Conservation (phyloP, 2,113 vertebrate genomes). For the Prietella phreatophila region DNA sequence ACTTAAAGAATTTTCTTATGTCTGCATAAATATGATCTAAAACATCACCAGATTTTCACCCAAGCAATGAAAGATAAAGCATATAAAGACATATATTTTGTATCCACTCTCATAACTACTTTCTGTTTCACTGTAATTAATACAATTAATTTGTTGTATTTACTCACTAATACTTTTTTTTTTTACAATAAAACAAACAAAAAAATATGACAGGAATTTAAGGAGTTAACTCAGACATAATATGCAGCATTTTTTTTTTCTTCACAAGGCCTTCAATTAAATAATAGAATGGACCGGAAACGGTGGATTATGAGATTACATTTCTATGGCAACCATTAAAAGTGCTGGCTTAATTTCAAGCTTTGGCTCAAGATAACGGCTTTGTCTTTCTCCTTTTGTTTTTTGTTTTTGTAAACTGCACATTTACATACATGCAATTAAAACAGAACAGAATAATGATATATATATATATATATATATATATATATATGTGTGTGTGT, state of each 20-base stretch:
- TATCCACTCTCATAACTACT: neutral
- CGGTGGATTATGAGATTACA: constrained; percentile 35
- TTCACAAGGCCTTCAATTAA: constrained; percentile 24
- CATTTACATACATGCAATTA: constrained; percentile 10
- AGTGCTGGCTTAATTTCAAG: neutral
- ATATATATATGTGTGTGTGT: too few species aligned
- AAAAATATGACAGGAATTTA: neutral
- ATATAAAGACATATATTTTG: too few species aligned
- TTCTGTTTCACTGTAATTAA: neutral
- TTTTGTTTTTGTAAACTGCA: constrained; percentile 12
- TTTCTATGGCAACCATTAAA: constrained; percentile 18
- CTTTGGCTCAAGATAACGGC: neutral
- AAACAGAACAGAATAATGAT: neutral
- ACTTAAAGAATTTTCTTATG: too few species aligned
- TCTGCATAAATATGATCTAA: too few species aligned
- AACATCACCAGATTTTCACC: too few species aligned
- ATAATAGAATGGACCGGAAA: constrained; percentile 12
- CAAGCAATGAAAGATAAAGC: too few species aligned
- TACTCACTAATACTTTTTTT: neutral
- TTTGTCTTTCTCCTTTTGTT: neutral
- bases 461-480: neutral
- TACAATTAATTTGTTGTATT: neutral
- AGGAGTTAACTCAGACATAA: neutral
- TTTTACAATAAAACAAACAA: neutral
- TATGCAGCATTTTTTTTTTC: neutral